Percentiles rank a stretch among this genome's conserved stretches.
Evolutionary conservation across 37 sponge, comb jelly and placozoan species (phyloP).

Genomic region (Theonella swinhoei): DNA sequence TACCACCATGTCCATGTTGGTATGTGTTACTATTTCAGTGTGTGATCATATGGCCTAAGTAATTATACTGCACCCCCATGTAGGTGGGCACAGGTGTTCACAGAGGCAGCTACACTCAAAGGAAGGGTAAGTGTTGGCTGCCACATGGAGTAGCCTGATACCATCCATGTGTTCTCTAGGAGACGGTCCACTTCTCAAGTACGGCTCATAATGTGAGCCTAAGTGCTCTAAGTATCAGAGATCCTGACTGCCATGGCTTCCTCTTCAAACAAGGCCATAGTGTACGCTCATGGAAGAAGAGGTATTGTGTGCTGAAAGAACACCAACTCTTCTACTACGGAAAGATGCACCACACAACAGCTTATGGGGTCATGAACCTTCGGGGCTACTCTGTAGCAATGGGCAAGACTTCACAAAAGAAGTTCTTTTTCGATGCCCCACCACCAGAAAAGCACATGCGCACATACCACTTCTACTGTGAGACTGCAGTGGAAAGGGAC

Average conservation of each 20-base stretch:
- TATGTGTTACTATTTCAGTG: no score
- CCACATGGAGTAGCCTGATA: not conserved
- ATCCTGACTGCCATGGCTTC: slow-evolving; percentile 60
- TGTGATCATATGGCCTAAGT: no score
- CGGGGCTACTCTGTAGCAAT: slow-evolving; percentile 16
- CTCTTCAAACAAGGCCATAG: slow-evolving; percentile 44
- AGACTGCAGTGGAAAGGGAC: slow-evolving; percentile 43
- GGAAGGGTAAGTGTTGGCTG: slow-evolving; percentile 19
- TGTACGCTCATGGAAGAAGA: slow-evolving; percentile 40
- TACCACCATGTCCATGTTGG: no score
- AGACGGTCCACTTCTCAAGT: slow-evolving; percentile 19
- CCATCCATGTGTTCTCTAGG: slow-evolving; percentile 1
- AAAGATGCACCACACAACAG: slow-evolving; percentile 51
- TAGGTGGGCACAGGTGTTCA: slow-evolving; percentile 57
- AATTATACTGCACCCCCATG: not conserved
- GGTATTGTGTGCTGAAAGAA: slow-evolving; percentile 55
- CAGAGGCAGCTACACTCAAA: slow-evolving; percentile 42
- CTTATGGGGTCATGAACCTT: slow-evolving; percentile 50
- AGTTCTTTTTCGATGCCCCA: slow-evolving; percentile 36
- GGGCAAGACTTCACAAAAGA: slow-evolving; percentile 21
- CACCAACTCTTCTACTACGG: slow-evolving; percentile 52
- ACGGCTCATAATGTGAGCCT: slow-evolving; percentile 57
- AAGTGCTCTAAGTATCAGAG: slow-evolving; percentile 54
- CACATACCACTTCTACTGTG: slow-evolving; percentile 37
- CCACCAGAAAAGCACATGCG: slow-evolving; percentile 16